A percentile compares a stretch with the other conserved stretches of the same genome.
Conservation (phyloP, 2,113 vertebrate genomes). For the Psettodes erumei region DNA sequence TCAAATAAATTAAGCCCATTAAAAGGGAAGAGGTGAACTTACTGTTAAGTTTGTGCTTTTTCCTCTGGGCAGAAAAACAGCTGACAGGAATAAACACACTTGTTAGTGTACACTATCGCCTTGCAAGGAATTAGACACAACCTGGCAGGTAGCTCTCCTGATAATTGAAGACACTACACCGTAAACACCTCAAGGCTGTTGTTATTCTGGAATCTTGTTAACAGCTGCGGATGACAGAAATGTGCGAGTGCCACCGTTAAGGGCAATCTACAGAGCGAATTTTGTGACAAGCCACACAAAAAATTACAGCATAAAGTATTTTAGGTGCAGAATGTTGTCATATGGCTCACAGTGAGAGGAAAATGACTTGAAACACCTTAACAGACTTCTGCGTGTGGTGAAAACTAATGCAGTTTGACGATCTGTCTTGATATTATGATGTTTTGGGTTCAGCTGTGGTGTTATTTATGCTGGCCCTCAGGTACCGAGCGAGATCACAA, state of each 20-base stretch:
- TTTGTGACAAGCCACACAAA: constrained; percentile 41
- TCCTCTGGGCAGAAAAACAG: constrained; percentile 62
- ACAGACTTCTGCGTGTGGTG: background rate
- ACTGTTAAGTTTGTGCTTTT: constrained; percentile 48
- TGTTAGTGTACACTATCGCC: constrained; percentile 74
- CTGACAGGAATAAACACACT: constrained; percentile 72
- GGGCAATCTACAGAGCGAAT: constrained; percentile 45
- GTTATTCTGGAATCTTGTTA: constrained; percentile 76
- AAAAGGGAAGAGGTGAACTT: constrained; percentile 51
- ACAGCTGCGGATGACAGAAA: constrained; percentile 75
- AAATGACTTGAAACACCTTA: constrained; percentile 42
- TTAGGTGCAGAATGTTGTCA: constrained; percentile 52
- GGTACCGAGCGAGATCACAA: constrained; percentile 27
- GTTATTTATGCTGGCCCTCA: constrained; percentile 46
- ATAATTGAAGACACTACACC: constrained; percentile 79
- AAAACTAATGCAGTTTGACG: background rate
- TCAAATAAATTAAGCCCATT: constrained; percentile 64
- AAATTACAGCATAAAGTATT: constrained; percentile 49
- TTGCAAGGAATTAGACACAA: constrained; percentile 77
- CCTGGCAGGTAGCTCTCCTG: constrained; percentile 76
- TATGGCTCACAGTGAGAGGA: constrained; percentile 32
- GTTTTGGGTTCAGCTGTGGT: constrained; percentile 20
- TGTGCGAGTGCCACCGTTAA: constrained; percentile 61
- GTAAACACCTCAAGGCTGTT: constrained; percentile 80
- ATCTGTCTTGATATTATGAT: constrained; percentile 33